Percentiles rank a stretch among this genome's conserved stretches.
phyloP scores from a whole-genome alignment of 2,113 vertebrate genomes.

The Cavia aperea region DNA sequence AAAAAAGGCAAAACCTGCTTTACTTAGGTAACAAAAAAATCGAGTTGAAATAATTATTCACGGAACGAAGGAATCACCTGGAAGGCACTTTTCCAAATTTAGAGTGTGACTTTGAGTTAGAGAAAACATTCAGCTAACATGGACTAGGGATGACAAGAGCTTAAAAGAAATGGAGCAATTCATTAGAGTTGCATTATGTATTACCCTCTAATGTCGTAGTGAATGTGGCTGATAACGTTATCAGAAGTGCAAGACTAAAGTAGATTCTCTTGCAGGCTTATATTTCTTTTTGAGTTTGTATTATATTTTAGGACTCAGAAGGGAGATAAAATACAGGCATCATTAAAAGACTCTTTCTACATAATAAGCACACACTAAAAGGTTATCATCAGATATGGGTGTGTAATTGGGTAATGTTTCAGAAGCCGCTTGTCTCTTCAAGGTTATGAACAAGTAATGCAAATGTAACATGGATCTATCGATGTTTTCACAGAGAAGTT shows the following conservation, averaged over 20 bases:
- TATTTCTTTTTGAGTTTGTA: constrained; percentile 1
- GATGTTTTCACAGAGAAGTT: neutral
- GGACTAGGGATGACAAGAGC: constrained; percentile 60
- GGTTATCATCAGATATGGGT: constrained; percentile 8
- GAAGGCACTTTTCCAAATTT: constrained; percentile 62
- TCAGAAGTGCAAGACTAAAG: constrained; percentile 53
- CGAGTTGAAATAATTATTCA: constrained; percentile 69
- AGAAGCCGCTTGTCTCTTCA: neutral
- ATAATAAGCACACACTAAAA: constrained; percentile 51
- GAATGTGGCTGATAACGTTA: constrained; percentile 62
- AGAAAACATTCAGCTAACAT: constrained; percentile 50
- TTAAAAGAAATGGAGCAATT: constrained; percentile 59
- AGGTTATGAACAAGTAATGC: constrained; percentile 32
- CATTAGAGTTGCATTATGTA: constrained; percentile 52
- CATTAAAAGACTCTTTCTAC: constrained; percentile 55
- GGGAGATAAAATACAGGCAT: constrained; percentile 47
- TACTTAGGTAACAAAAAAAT: constrained; percentile 64
- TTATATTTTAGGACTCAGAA: constrained; percentile 51
- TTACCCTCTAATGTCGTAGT: constrained; percentile 35
- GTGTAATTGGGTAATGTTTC: constrained; percentile 51
- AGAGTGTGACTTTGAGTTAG: constrained; percentile 50
- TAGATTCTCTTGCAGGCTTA: constrained; percentile 59
- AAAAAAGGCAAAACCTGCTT: constrained; percentile 47
- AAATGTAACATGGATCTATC: constrained; percentile 13
- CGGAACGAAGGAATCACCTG: constrained; percentile 63